Evolutionary conservation across 2,113 vertebrate species (phyloP).

Genomic region (Desmodus rotundus): DNA sequence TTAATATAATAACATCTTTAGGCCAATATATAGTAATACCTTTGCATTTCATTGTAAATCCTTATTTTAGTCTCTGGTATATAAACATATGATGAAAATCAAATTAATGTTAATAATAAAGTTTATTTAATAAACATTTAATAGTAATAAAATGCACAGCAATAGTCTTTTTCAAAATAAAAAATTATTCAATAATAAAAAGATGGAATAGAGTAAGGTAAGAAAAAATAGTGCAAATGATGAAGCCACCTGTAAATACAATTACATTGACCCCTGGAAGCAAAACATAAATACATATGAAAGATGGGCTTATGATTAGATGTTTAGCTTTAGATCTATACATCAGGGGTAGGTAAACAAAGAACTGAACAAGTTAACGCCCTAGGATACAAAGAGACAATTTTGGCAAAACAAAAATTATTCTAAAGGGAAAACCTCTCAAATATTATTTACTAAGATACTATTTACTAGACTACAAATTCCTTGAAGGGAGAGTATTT

Average conservation of each 20-base stretch:
- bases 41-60: conserved; percentile 28
- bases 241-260: neutral
- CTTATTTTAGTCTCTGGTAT: neutral
- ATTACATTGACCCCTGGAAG: neutral
- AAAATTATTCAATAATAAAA: conserved; percentile 30
- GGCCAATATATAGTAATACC: neutral
- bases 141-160: neutral
- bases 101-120: conserved; percentile 3
- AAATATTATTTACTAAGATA: conserved; percentile 44
- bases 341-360: neutral
- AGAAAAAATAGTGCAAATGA: neutral
- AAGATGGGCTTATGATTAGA: conserved; percentile 15
- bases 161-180: conserved; percentile 41
- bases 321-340: neutral
- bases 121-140: neutral
- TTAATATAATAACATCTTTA: conserved; percentile 14
- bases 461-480: neutral
- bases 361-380: neutral
- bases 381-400: neutral
- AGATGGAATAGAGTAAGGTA: neutral
- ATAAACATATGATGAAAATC: conserved; percentile 26
- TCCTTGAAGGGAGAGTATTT: neutral
- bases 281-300: conserved; percentile 6
- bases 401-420: conserved; percentile 24
- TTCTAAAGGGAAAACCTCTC: neutral